Base-by-base conservation (phyloP, 1,140 invertebrate genomes). In the Trichonephila inaurata region DNA sequence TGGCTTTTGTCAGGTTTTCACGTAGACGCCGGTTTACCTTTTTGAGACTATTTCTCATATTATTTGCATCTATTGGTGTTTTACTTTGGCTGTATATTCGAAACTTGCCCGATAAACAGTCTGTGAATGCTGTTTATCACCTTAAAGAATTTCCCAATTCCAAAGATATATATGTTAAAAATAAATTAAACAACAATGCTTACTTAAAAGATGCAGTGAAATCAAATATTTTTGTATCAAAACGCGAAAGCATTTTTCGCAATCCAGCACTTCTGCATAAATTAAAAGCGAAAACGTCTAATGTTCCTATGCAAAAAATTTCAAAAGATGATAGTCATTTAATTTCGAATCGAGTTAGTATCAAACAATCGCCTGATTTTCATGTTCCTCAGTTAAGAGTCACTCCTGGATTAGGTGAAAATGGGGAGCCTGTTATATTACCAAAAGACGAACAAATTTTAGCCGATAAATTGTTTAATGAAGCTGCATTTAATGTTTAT, bases 401-500 rank as follows among this genome's bases (percentile, higher is more conserved):
- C 6, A 93, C 94, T 60, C 94, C 95, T 96, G 97, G 97, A 28
- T 96, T 98, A 21, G 98, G 98, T 5, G 97, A 98, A 94, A 96
- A 97, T 94, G 98, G 98, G 3, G 96, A 95, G 88, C 96, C 97
- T 3, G 97, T 97, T 21, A 95, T 96, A 95, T 95, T 98, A 44
- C 95, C 95, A 33, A 95, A 96, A 82, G 95, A 96, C 69, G 97
- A 98, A 86, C 96, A 96, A 89, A 95, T 64, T 1, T 94, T 97
- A 89, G 97, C 97, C 89, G 97, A 98, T 94, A 96, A 97, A 94
- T 95, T 97, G 28, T 97, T 98, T 95, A 97, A 97, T 94, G 97
- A 97, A 87, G 98, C 99, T 96, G 98, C 98, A 5, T 98, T 99
- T 95, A 99, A 99, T 96, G 97, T 98, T 61, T 96, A 98, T 72